These are phyloP conservation scores for Turritopsis rubra DNA, from an alignment of 30 jellyfish, hydroid and myxozoan genomes.

Conservation along the genomic window DNA sequence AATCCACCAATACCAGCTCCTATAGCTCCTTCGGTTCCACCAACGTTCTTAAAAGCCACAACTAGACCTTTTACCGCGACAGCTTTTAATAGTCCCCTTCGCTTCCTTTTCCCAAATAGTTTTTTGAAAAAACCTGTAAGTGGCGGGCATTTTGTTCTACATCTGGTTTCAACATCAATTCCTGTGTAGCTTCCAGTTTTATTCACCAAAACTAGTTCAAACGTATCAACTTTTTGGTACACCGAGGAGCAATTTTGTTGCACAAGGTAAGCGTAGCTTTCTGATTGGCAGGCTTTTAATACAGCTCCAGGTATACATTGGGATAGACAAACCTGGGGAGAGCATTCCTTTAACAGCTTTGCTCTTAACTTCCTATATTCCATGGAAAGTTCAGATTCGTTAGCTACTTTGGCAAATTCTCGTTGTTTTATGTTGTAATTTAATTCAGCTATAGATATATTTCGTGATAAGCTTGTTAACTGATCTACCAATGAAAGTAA, in stretches of 20 bases:
- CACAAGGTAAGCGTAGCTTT: slow-evolving; percentile 16
- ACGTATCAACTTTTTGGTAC: background rate
- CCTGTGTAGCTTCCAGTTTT: slow-evolving; percentile 11
- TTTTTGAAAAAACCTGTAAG: slow-evolving; percentile 49
- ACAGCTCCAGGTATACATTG: slow-evolving; percentile 55
- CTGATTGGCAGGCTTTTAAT: slow-evolving; percentile 28
- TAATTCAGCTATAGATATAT: background rate
- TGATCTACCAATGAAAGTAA: background rate
- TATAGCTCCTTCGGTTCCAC: slow-evolving; percentile 35
- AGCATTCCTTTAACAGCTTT: slow-evolving; percentile 20
- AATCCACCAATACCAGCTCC: slow-evolving; percentile 53
- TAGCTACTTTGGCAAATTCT: background rate
- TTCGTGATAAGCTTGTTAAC: background rate
- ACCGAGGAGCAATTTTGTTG: slow-evolving; percentile 33
- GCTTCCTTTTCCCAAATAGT: slow-evolving; percentile 43
- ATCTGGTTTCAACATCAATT: background rate
- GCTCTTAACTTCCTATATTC: background rate
- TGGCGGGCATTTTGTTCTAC: slow-evolving; percentile 60
- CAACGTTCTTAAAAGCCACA: slow-evolving; percentile 30
- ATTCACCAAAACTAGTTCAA: slow-evolving; percentile 22
- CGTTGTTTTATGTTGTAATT: background rate
- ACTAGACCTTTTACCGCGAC: slow-evolving; percentile 13
- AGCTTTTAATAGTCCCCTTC: slow-evolving; percentile 28
- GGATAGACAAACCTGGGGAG: slow-evolving; percentile 44
- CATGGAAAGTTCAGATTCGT: background rate